These are phyloP conservation scores for Halictus ligatus DNA, from an alignment of 2,888 invertebrate species.

Conservation along the genomic window DNA sequence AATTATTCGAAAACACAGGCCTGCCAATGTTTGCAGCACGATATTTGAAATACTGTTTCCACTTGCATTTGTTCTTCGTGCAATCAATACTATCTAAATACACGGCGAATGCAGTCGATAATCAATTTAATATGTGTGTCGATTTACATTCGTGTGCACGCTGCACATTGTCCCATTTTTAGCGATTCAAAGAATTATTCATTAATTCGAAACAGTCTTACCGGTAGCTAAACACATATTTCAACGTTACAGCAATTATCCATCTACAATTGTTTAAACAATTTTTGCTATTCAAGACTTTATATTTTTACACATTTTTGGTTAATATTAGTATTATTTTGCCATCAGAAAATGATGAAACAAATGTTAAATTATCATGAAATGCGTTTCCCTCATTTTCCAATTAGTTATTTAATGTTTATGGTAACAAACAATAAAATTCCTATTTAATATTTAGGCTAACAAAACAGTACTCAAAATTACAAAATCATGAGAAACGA, in stretches of 20 bases:
- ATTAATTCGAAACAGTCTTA: neutral
- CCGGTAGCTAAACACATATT: too few species aligned
- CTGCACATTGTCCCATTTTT: neutral
- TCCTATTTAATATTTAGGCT: neutral
- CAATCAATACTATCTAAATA: neutral
- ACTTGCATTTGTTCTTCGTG: neutral
- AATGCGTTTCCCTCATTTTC: too few species aligned
- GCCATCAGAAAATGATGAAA: too few species aligned
- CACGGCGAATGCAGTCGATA: neutral
- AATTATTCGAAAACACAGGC: slow-evolving; percentile 12
- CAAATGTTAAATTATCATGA: too few species aligned
- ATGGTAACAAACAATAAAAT: too few species aligned
- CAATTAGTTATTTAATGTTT: too few species aligned
- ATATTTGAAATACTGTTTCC: neutral
- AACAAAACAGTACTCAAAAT: neutral
- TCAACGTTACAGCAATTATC: too few species aligned
- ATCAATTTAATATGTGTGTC: neutral
- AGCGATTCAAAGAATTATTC: neutral
- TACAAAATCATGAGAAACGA: neutral
- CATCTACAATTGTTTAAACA: too few species aligned
- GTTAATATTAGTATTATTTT: too few species aligned
- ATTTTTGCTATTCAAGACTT: too few species aligned
- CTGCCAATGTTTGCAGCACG: neutral
- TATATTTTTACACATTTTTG: too few species aligned
- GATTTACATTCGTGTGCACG: neutral